Evolutionary conservation across 2,797 vertebrate genomes (phyloP).

Genomic region (Bradypus variegatus): DNA sequence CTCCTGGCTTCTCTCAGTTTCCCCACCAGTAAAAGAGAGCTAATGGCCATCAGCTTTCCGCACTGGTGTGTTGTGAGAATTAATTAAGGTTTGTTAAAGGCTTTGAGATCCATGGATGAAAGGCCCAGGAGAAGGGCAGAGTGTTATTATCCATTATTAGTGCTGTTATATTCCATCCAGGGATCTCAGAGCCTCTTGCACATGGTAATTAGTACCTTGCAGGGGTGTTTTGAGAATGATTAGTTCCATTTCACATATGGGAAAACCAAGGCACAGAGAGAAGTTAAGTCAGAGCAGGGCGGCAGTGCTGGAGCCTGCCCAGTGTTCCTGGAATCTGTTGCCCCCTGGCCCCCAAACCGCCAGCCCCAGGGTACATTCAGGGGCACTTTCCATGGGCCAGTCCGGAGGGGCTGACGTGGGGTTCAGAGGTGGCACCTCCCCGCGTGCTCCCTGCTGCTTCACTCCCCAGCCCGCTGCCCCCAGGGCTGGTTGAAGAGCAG

Average conservation of each 20-base stretch:
- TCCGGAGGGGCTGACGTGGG: background rate
- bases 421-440: background rate
- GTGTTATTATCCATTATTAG: constrained; percentile 68
- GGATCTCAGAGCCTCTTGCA: constrained; percentile 59
- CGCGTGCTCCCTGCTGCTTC: background rate
- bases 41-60: constrained; percentile 61
- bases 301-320: background rate
- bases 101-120: constrained; percentile 68
- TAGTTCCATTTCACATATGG: constrained; percentile 58
- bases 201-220: constrained; percentile 65
- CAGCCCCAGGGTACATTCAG: background rate
- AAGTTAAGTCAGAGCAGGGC: constrained; percentile 38
- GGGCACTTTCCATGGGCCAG: background rate
- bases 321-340: background rate
- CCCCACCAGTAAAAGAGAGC: constrained; percentile 61
- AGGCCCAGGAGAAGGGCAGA: constrained; percentile 51
- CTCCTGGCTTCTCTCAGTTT: constrained; percentile 57
- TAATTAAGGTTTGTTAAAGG: constrained; percentile 65
- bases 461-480: rapidly evolving
- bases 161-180: constrained; percentile 61
- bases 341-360: no score
- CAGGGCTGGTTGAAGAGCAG: background rate
- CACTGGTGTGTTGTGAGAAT: constrained; percentile 59
- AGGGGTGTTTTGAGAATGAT: constrained; percentile 62
- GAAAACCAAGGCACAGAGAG: constrained; percentile 47